phyloP scores from a whole-genome alignment of 2,113 vertebrate species.

The Oryzias woworae region DNA sequence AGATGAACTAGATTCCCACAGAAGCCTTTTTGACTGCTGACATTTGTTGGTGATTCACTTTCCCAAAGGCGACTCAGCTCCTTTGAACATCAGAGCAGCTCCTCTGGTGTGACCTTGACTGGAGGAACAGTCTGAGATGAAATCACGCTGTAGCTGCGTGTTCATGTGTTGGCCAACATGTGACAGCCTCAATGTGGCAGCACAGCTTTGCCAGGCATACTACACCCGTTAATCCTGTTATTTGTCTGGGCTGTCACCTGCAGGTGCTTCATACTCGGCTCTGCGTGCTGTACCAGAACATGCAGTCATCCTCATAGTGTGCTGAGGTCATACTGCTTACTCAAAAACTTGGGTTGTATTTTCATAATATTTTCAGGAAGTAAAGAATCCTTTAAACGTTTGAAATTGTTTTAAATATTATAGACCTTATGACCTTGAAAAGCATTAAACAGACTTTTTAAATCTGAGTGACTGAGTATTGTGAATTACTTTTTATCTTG shows the following conservation, averaged over 20 bases:
- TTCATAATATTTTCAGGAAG: no score
- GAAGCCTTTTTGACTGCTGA: background rate
- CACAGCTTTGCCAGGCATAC: slow-evolving; percentile 34
- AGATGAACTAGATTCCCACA: no score
- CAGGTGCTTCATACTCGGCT: slow-evolving; percentile 12
- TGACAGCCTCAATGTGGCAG: slow-evolving; percentile 40
- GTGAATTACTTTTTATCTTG: no score
- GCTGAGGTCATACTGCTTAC: no score
- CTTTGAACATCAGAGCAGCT: slow-evolving; percentile 4
- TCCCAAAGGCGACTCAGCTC: slow-evolving; percentile 9
- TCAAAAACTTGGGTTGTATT: no score
- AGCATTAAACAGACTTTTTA: no score
- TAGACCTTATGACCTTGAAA: no score
- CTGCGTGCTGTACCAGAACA: slow-evolving; percentile 10
- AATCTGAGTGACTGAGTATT: no score
- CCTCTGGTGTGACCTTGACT: slow-evolving; percentile 48
- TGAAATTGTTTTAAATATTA: no score
- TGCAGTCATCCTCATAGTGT: background rate
- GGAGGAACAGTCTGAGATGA: slow-evolving; percentile 33
- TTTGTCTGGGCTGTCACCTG: slow-evolving; percentile 41
- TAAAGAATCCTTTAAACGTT: no score
- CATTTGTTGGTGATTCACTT: slow-evolving; percentile 17
- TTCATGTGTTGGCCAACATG: slow-evolving; percentile 43
- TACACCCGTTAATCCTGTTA: slow-evolving; percentile 69
- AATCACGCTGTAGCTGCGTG: slow-evolving; percentile 30